Percentiles rank a stretch among this genome's conserved stretches.
phyloP scores from a whole-genome alignment of 2,888 invertebrate genomes.

The Chouioia cunea region DNA sequence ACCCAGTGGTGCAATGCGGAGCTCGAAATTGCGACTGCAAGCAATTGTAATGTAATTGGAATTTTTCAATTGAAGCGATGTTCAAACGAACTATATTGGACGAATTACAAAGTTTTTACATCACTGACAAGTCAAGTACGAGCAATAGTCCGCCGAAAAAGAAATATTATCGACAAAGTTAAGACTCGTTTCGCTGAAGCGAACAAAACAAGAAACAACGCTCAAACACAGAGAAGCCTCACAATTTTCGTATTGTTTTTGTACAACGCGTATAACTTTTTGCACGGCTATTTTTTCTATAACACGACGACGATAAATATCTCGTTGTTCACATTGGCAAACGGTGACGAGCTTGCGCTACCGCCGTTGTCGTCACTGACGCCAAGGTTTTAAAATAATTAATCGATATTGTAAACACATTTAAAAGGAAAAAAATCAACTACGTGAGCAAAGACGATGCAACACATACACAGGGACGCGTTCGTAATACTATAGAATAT shows the following conservation, averaged over 20 bases:
- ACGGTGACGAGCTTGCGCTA: too few species aligned
- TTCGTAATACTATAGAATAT: neutral
- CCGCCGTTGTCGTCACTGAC: slow-evolving; percentile 9
- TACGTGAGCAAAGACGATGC: neutral
- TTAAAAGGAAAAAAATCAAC: neutral
- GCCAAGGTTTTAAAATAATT: slow-evolving; percentile 7
- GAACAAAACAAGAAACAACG: slow-evolving; percentile 5
- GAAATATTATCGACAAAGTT: too few species aligned
- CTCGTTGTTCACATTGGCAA: slow-evolving; percentile 11
- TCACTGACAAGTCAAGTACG: neutral
- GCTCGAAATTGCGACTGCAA: too few species aligned
- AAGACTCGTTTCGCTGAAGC: too few species aligned
- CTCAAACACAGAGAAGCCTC: neutral
- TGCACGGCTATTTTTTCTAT: slow-evolving; percentile 48
- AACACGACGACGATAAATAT: slow-evolving; percentile 28
- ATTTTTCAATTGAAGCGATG: too few species aligned
- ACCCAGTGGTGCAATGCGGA: too few species aligned
- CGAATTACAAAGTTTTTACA: too few species aligned
- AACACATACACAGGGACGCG: slow-evolving; percentile 28
- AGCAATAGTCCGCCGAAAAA: neutral
- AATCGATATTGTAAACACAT: neutral
- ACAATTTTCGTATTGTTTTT: slow-evolving; percentile 45
- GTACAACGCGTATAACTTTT: slow-evolving; percentile 44
- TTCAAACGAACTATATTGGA: too few species aligned
- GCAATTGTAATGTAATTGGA: too few species aligned